These are phyloP conservation scores for Catocala fraxini DNA, from an alignment of 2,888 invertebrate species.

Conservation along the genomic window DNA sequence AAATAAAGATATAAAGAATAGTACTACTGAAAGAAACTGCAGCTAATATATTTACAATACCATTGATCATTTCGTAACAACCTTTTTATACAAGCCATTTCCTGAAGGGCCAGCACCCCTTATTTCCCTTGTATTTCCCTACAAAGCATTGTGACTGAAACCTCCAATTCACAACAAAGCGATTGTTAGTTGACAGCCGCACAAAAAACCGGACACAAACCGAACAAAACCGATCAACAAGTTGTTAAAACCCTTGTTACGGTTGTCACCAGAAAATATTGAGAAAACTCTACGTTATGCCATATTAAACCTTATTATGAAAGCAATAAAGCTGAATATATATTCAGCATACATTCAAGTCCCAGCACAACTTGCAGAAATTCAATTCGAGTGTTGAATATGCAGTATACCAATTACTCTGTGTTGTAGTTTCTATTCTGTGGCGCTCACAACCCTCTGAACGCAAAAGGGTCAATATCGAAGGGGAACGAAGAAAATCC, in stretches of 20 bases:
- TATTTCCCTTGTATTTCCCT: constrained; percentile 37
- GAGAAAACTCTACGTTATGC: not conserved
- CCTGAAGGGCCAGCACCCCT: constrained; percentile 30
- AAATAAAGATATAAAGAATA: too few species aligned
- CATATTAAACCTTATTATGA: constrained; percentile 19
- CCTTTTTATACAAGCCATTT: constrained; percentile 25
- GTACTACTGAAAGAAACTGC: too few species aligned
- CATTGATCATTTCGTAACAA: not conserved
- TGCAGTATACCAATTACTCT: constrained; percentile 6
- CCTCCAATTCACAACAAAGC: constrained; percentile 57
- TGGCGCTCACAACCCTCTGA: constrained; percentile 61
- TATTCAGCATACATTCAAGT: not conserved
- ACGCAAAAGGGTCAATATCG: constrained; percentile 56
- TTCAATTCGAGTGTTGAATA: not conserved
- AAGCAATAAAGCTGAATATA: not conserved
- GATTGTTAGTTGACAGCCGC: constrained; percentile 65
- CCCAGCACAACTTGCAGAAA: constrained; percentile 8
- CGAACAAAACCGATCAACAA: constrained; percentile 76
- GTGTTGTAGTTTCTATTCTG: constrained; percentile 45
- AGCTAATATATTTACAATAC: too few species aligned
- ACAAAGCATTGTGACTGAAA: constrained; percentile 52
- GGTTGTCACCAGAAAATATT: constrained; percentile 57
- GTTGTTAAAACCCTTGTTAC: constrained; percentile 66
- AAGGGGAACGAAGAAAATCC: constrained; percentile 67
- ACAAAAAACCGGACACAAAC: constrained; percentile 72